These are phyloP conservation scores for Blera fallax DNA, from an alignment of 2,888 invertebrate genomes.

Conservation along the genomic window DNA sequence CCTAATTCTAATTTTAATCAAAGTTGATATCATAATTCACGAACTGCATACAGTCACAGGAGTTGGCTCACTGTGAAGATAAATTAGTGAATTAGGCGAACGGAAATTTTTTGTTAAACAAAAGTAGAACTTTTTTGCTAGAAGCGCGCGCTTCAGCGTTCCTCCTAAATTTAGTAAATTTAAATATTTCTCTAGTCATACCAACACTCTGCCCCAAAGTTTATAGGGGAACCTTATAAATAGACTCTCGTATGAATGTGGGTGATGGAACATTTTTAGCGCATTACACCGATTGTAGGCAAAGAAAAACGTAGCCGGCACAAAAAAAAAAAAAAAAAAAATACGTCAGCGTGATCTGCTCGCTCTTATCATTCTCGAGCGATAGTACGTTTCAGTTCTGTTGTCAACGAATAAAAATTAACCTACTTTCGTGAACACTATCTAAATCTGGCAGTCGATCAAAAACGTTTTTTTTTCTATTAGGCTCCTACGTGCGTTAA, in stretches of 20 bases:
- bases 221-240: constrained; percentile 4
- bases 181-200: constrained; percentile 13
- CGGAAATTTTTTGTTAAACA: constrained; percentile 34
- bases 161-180: constrained; percentile 61
- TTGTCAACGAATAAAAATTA: constrained; percentile 69
- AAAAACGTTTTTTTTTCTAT: constrained; percentile 24
- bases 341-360: constrained; percentile 49
- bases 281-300: not conserved
- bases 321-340: not conserved
- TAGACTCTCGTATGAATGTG: constrained; percentile 30
- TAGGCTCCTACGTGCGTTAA: constrained; percentile 10
- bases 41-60: not conserved
- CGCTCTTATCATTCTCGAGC: constrained; percentile 35
- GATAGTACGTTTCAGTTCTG: constrained; percentile 33
- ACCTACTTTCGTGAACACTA: constrained; percentile 56
- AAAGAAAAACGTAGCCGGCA: not conserved
- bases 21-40: constrained; percentile 53
- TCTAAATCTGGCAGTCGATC: constrained; percentile 46
- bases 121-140: no score
- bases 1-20: constrained; percentile 69
- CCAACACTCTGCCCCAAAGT: not conserved
- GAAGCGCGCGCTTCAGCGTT: constrained; percentile 23
- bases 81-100: constrained; percentile 36
- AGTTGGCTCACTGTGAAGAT: not conserved
- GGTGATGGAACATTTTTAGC: constrained; percentile 36